Conservation (phyloP, 2,888 invertebrate genomes). For the Gymnosoma rotundatum region DNA sequence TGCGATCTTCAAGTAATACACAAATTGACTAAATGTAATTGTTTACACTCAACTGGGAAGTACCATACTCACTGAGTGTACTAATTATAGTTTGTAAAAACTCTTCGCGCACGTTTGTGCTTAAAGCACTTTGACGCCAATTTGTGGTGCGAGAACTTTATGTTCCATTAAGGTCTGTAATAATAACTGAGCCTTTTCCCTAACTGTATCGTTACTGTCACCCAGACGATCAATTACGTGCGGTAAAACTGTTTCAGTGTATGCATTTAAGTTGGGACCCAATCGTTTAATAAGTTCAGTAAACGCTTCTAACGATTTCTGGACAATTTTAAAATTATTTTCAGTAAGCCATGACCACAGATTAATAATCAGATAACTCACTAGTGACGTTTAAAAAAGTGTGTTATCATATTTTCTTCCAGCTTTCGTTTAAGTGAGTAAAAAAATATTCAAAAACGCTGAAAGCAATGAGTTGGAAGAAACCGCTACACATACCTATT, state of each 20-base stretch:
- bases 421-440: too few relatives aligned
- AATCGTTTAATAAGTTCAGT: slow-evolving; percentile 92
- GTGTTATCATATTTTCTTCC: too few relatives aligned
- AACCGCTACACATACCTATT: too few relatives aligned
- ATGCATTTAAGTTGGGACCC: slow-evolving; percentile 93
- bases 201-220: slow-evolving; percentile 86
- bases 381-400: too few relatives aligned
- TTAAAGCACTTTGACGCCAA: slow-evolving; percentile 86
- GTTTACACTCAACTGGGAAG: slow-evolving; percentile 90
- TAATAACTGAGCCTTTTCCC: slow-evolving; percentile 89
- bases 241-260: slow-evolving; percentile 91
- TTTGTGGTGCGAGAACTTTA: slow-evolving; percentile 87
- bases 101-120: slow-evolving; percentile 96
- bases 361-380: too few relatives aligned
- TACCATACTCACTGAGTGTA: slow-evolving; percentile 93
- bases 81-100: slow-evolving; percentile 91
- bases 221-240: slow-evolving; percentile 90
- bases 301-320: slow-evolving; percentile 94
- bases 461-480: too few relatives aligned
- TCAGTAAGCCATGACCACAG: slow-evolving; percentile 95
- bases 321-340: slow-evolving; percentile 97
- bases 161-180: slow-evolving; percentile 89
- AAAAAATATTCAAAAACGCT: too few relatives aligned
- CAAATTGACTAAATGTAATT: slow-evolving; percentile 92
- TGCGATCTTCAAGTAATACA: slow-evolving; percentile 93